These are phyloP conservation scores for Squalus acanthias DNA, from an alignment of 2,797 vertebrate species.

Conservation along the genomic window DNA sequence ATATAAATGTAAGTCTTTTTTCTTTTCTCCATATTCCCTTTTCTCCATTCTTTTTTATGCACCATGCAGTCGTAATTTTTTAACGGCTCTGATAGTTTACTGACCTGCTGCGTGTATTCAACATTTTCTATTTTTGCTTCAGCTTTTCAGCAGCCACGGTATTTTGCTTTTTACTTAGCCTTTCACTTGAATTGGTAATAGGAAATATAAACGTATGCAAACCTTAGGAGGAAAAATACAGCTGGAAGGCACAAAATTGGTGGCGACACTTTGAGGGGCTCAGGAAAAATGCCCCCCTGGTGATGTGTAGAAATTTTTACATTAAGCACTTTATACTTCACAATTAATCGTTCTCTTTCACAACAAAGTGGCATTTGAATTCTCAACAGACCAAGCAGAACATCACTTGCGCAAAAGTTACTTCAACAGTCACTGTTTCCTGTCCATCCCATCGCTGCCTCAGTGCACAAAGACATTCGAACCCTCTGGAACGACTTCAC, in stretches of 20 bases:
- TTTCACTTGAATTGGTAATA: not conserved
- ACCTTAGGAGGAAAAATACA: not conserved
- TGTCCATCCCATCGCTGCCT: too few relatives aligned
- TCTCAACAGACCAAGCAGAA: not conserved
- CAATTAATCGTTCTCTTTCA: not conserved
- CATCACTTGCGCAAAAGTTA: too few relatives aligned
- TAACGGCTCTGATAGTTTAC: not conserved
- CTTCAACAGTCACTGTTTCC: too few relatives aligned
- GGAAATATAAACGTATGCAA: not conserved
- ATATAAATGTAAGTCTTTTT: too few relatives aligned
- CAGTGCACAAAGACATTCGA: too few relatives aligned
- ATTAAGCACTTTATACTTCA: not conserved
- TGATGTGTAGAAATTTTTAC: not conserved
- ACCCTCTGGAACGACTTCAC: too few relatives aligned
- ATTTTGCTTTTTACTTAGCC: not conserved
- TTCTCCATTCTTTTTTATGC: not conserved
- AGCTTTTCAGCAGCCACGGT: not conserved
- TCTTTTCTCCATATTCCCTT: not conserved
- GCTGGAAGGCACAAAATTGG: not conserved
- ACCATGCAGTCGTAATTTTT: not conserved
- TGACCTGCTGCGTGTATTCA: not conserved
- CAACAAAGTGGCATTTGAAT: not conserved
- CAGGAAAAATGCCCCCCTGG: not conserved
- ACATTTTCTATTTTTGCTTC: not conserved
- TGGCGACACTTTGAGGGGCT: too few relatives aligned